phyloP scores from a whole-genome alignment of 2,888 invertebrate species.

The Zhuqinia jingwanae region DNA sequence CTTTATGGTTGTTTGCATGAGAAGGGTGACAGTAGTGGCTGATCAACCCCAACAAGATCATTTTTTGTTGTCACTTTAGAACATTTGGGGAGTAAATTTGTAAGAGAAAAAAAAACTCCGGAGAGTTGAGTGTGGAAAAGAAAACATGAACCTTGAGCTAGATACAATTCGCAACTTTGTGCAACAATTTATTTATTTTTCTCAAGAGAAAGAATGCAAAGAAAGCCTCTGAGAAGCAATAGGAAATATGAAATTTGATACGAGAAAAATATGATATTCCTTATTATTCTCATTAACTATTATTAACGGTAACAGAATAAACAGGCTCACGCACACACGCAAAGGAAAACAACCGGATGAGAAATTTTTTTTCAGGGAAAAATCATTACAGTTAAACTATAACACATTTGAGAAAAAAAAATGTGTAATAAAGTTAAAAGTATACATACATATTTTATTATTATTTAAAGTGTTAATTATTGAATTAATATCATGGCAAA shows the following conservation, averaged over 20 bases:
- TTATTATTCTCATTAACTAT: no score
- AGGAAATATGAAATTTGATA: no score
- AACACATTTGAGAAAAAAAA: slow-evolving; percentile 6
- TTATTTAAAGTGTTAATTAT: slow-evolving; percentile 19
- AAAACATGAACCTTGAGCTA: no score
- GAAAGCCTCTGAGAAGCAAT: no score
- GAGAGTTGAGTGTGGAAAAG: slow-evolving; percentile 22
- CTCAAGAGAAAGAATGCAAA: background rate
- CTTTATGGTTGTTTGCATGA: background rate
- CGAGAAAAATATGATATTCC: no score
- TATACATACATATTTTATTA: no score
- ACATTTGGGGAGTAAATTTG: background rate
- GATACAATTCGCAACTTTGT: no score
- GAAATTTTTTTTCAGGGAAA: background rate
- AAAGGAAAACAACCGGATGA: slow-evolving; percentile 27
- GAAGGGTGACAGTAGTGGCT: background rate
- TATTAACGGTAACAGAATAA: background rate
- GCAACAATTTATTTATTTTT: no score
- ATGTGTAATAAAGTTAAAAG: background rate
- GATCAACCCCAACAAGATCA: slow-evolving; percentile 3
- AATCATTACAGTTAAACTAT: no score
- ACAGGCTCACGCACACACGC: slow-evolving; percentile 27
- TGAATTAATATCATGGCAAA: slow-evolving; percentile 30
- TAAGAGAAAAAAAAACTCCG: background rate
- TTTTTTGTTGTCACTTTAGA: slow-evolving; percentile 26